Conservation (phyloP, 2,888 invertebrate species). For the Agapostemon virescens region DNA sequence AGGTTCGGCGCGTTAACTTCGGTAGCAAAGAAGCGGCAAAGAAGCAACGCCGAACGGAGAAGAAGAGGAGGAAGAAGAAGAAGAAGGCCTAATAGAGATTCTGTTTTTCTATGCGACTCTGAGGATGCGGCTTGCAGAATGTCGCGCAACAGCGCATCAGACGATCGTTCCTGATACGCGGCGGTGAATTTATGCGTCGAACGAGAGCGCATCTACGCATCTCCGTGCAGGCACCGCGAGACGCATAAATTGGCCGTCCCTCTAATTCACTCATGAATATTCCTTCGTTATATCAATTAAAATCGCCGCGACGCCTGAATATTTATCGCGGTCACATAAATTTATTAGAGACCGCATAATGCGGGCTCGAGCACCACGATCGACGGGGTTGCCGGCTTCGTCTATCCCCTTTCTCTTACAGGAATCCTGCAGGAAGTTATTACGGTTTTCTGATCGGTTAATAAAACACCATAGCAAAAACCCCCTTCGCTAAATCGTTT, state of each 20-base stretch:
- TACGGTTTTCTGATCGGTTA: background rate
- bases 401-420: too few species aligned
- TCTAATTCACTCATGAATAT: conserved; percentile 57
- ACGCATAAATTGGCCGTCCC: conserved; percentile 49
- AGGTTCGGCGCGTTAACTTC: too few species aligned
- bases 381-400: background rate
- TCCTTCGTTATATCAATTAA: conserved; percentile 58
- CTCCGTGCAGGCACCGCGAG: conserved; percentile 34
- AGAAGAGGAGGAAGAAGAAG: background rate
- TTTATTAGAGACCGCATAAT: conserved; percentile 48
- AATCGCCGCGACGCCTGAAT: conserved; percentile 50
- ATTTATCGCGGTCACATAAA: conserved; percentile 51
- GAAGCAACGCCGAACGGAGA: too few species aligned
- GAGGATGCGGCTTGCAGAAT: conserved; percentile 46
- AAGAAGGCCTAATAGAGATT: background rate
- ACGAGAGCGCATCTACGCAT: conserved; percentile 36
- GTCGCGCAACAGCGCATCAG: conserved; percentile 48
- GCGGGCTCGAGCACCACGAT: conserved; percentile 14
- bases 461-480: background rate
- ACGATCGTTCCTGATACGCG: conserved; percentile 36
- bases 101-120: background rate
- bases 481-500: background rate
- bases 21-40: too few species aligned
- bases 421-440: background rate
- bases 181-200: conserved; percentile 35